Conservation (phyloP, 2,888 invertebrate species). For the Mesodorylaimus sp. region DNA sequence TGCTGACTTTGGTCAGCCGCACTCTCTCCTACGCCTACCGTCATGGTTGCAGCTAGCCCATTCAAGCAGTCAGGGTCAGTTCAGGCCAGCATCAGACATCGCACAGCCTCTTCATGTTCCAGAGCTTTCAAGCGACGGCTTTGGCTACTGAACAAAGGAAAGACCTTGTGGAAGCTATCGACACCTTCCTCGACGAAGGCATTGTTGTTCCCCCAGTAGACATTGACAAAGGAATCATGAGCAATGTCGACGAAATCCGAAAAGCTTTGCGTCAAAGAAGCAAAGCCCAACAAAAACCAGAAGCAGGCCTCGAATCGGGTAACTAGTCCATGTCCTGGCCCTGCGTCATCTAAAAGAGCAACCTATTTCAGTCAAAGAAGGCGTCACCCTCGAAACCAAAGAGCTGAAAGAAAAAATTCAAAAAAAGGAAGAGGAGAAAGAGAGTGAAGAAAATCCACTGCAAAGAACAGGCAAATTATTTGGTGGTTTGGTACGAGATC, state of each 20-base stretch:
- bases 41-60: background rate
- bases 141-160: slow-evolving; percentile 67
- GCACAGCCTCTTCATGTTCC: slow-evolving; percentile 11
- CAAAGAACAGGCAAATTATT: slow-evolving; percentile 62
- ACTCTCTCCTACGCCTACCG: background rate
- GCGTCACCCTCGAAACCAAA: too few species aligned
- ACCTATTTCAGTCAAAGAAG: too few species aligned
- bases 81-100: background rate
- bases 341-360: too few species aligned
- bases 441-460: too few species aligned
- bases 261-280: slow-evolving; percentile 9
- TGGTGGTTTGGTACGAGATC: slow-evolving; percentile 50
- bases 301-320: background rate
- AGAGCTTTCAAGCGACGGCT: slow-evolving; percentile 55
- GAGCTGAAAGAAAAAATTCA: too few species aligned
- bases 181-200: slow-evolving; percentile 84
- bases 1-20: too few species aligned
- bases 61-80: background rate
- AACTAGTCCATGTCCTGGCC: background rate
- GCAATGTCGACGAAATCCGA: slow-evolving; percentile 32
- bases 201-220: slow-evolving; percentile 90
- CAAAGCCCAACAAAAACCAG: background rate
- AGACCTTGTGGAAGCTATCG: slow-evolving; percentile 71
- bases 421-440: too few species aligned
- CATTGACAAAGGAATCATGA: slow-evolving; percentile 73